These are phyloP conservation scores for Fundulus diaphanus DNA, from an alignment of 2,797 vertebrate species.

Conservation along the genomic window DNA sequence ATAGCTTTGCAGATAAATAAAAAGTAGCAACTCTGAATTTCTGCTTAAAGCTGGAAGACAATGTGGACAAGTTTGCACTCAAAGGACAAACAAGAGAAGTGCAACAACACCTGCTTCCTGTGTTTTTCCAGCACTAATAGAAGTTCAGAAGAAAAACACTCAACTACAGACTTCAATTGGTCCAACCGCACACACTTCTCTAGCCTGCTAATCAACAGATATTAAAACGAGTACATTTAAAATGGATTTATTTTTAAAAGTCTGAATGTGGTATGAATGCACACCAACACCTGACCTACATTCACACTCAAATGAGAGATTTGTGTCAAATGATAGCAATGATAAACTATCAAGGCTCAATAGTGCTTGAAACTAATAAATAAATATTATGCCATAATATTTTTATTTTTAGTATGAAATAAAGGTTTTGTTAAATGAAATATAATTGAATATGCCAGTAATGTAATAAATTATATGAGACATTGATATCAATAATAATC, in stretches of 20 bases:
- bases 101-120: constrained; percentile 3
- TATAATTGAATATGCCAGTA: background rate
- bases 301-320: background rate
- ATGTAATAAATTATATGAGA: no score
- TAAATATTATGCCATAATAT: background rate
- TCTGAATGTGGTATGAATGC: background rate
- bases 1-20: constrained; percentile 27
- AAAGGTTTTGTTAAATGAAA: no score
- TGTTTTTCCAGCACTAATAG: constrained; percentile 29
- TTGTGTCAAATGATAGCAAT: background rate
- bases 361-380: background rate
- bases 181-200: background rate
- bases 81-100: constrained; percentile 20
- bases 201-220: background rate
- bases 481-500: no score
- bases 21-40: constrained; percentile 20
- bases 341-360: background rate
- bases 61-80: constrained; percentile 34
- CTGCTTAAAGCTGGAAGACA: constrained; percentile 28
- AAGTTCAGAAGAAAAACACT: background rate
- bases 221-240: background rate
- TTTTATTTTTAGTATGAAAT: background rate
- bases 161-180: background rate
- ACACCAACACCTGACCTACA: background rate
- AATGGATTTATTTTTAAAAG: background rate